These are phyloP conservation scores for Heliconius eleuchia DNA, from an alignment of 1,140 invertebrate genomes.

Conservation along the genomic window DNA sequence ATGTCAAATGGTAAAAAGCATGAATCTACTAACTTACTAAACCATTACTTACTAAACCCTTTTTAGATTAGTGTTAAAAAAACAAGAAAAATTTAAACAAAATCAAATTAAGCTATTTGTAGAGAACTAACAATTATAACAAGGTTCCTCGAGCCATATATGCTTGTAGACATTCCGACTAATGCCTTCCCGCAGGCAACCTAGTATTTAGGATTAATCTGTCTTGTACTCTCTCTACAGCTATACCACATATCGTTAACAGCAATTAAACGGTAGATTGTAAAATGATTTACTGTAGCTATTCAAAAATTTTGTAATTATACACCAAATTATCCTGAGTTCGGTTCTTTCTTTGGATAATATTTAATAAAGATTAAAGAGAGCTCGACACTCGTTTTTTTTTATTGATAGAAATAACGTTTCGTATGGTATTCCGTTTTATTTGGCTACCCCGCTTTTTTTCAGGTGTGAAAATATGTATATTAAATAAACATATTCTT, in stretches of 20 bases:
- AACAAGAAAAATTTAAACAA: background rate
- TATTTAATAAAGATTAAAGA: background rate
- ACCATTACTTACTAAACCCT: no score
- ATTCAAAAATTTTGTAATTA: background rate
- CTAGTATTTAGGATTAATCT: constrained; percentile 5
- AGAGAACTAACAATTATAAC: background rate
- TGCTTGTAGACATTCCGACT: constrained; percentile 1
- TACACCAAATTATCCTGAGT: background rate
- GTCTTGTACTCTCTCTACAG: background rate
- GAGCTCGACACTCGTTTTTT: background rate
- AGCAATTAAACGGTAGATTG: background rate
- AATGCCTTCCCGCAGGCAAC: constrained; percentile 11
- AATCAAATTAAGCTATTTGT: background rate
- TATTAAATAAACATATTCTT: no score
- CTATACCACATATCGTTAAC: background rate
- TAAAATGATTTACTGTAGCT: background rate
- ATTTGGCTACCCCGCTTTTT: no score
- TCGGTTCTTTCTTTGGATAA: no score
- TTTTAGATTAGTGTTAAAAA: no score
- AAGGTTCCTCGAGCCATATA: background rate
- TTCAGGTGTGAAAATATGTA: no score
- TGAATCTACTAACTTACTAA: no score
- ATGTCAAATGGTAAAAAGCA: no score
- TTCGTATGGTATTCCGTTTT: no score
- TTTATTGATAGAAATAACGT: no score